Evolutionary conservation across 2,888 invertebrate species (phyloP).

Genomic region (Xylophagus ater): DNA sequence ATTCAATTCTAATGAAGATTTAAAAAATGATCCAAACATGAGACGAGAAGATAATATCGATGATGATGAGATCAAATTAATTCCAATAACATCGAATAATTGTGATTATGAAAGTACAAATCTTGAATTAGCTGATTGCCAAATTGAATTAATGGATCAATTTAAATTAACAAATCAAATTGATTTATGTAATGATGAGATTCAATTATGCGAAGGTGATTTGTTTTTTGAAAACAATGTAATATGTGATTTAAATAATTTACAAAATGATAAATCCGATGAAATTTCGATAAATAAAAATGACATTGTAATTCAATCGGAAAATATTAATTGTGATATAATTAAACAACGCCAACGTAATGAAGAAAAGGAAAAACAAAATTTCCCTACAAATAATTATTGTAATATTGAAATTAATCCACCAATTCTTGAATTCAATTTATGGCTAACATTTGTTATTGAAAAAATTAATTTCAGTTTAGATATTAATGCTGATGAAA

Average conservation of each 20-base stretch:
- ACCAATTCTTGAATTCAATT: conserved; percentile 43
- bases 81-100: conserved; percentile 9
- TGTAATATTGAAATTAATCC: conserved; percentile 2
- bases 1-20: conserved; percentile 11
- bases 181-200: conserved; percentile 30
- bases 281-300: conserved; percentile 5
- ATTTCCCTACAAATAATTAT: background rate
- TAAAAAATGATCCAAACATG: conserved; percentile 24
- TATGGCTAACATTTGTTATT: conserved; percentile 65
- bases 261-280: background rate
- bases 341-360: background rate
- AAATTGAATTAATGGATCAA: conserved; percentile 36
- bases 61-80: conserved; percentile 18
- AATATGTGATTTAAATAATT: conserved; percentile 1
- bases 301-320: background rate
- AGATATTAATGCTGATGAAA: conserved; percentile 56
- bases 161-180: conserved; percentile 34
- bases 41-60: conserved; percentile 17
- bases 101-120: conserved; percentile 20
- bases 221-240: conserved; percentile 27
- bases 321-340: background rate
- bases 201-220: conserved; percentile 19
- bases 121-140: conserved; percentile 32
- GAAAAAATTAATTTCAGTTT: conserved; percentile 66
- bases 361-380: background rate